These are phyloP conservation scores for Zosterops borbonicus DNA, from an alignment of 2,113 vertebrate genomes.

Conservation along the genomic window DNA sequence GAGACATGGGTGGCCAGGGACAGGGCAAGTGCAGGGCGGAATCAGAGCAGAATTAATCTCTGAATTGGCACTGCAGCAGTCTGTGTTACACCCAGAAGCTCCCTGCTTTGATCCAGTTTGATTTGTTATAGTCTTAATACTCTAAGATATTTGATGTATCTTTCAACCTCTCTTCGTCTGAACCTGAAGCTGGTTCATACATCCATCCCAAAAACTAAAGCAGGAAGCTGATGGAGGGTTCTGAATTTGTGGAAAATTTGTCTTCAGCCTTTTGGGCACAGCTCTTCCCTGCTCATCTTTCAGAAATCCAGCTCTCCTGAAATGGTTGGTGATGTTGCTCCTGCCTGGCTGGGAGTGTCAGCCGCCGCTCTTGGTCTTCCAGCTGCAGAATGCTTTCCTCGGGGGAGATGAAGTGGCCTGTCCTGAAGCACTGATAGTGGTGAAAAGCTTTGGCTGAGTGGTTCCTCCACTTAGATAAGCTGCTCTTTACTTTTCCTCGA, in stretches of 20 bases:
- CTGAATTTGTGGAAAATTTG: neutral
- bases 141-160: neutral
- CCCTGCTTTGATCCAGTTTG: neutral
- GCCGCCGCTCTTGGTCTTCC: neutral
- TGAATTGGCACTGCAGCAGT: neutral
- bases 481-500: neutral
- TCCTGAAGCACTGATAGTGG: neutral
- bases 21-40: neutral
- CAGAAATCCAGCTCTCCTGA: neutral
- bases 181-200: neutral
- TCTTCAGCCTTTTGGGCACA: neutral
- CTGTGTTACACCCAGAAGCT: neutral
- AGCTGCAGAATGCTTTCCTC: neutral
- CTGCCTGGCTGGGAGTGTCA: neutral
- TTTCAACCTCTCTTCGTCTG: neutral
- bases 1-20: neutral
- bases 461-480: slow-evolving; percentile 20
- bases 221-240: neutral
- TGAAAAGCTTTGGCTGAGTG: neutral
- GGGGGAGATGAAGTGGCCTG: neutral
- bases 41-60: neutral
- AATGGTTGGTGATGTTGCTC: neutral
- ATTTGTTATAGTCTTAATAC: neutral
- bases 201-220: neutral
- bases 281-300: neutral